Evolutionary conservation across 2,113 vertebrate species (phyloP).

Genomic region (Eurystomus gularis): DNA sequence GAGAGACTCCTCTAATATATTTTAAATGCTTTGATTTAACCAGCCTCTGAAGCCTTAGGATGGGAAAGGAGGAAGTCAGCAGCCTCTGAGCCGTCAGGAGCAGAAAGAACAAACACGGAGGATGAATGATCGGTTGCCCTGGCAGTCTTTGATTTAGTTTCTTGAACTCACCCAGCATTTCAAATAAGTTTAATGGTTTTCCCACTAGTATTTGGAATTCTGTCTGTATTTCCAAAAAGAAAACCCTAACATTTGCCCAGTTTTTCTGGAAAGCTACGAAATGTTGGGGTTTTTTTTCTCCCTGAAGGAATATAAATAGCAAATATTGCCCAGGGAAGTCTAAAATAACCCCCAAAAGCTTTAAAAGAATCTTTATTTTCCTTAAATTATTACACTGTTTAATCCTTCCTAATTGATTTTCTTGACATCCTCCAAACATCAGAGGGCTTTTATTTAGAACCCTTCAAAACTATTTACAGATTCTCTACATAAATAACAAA

Average conservation of each 20-base stretch:
- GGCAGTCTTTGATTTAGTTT: neutral
- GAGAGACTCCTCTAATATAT: neutral
- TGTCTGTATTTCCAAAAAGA: neutral
- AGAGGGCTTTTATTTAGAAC: slow-evolving; percentile 19
- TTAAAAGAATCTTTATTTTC: neutral
- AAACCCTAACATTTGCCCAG: neutral
- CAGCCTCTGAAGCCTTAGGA: neutral
- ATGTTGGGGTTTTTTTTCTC: neutral
- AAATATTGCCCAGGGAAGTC: neutral
- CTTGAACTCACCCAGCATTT: neutral
- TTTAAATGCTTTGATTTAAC: neutral
- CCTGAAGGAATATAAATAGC: neutral
- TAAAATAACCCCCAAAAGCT: neutral
- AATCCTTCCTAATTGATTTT: slow-evolving; percentile 24
- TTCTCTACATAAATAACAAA: neutral
- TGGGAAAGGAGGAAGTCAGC: neutral
- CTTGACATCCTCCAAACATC: neutral
- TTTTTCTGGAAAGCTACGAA: neutral
- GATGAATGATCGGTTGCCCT: neutral
- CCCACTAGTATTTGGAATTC: neutral
- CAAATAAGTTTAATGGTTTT: neutral
- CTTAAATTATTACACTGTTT: neutral
- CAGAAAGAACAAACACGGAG: neutral
- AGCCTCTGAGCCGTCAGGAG: neutral
- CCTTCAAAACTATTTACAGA: neutral